Evolutionary conservation across 35 echinoderm and acorn worm species (phyloP).

Genomic region (Ophiothrix spiculata): DNA sequence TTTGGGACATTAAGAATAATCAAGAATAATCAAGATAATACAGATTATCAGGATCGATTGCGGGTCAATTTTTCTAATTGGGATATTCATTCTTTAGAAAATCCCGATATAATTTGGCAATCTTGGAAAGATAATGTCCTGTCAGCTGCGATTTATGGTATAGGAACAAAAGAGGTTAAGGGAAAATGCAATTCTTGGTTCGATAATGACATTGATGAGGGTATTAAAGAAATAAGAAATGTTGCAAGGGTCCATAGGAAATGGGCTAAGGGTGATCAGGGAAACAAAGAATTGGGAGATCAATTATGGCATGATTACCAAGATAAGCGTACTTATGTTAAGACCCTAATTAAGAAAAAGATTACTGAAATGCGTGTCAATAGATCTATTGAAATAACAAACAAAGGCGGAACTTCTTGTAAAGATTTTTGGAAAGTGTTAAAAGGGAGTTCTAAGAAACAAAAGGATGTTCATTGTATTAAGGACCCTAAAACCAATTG

Average conservation of each 20-base stretch:
- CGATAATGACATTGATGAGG: slow-evolving; percentile 10
- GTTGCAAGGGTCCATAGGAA: slow-evolving; percentile 1
- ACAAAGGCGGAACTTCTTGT: slow-evolving; percentile 20
- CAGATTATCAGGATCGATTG: background rate
- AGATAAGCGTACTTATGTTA: slow-evolving; percentile 16
- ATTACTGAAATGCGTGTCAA: slow-evolving; percentile 22
- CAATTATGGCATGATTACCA: background rate
- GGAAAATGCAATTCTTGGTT: slow-evolving; percentile 16
- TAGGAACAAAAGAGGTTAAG: slow-evolving; percentile 19
- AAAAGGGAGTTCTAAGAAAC: background rate
- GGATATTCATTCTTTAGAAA: background rate
- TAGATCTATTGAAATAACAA: slow-evolving; percentile 17
- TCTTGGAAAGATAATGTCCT: slow-evolving; percentile 29
- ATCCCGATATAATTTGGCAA: background rate
- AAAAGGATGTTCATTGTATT: background rate
- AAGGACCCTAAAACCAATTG: slow-evolving; percentile 9
- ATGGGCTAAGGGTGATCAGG: background rate
- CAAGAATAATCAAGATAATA: too few relatives aligned
- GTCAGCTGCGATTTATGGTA: background rate
- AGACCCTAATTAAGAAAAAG: slow-evolving; percentile 16
- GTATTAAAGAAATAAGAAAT: slow-evolving; percentile 14
- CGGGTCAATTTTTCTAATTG: background rate
- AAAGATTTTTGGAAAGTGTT: slow-evolving; percentile 18
- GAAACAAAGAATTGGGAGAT: background rate
- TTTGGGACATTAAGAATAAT: slow-evolving; percentile 1